Conservation (phyloP, 2,888 invertebrate genomes). For the Cheilosia vulpina region DNA sequence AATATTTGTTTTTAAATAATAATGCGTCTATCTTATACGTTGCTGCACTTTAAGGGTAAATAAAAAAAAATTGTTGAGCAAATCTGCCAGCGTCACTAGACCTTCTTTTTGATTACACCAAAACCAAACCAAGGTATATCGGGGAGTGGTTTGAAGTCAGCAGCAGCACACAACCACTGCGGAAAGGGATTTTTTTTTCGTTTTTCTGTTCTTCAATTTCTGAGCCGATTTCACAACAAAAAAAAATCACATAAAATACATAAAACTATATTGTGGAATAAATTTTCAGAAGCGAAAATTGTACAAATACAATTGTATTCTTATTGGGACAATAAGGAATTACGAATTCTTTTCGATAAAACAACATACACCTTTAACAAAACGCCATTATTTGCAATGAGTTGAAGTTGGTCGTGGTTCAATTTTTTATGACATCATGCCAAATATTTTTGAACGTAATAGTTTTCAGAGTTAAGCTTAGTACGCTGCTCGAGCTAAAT, state of each 20-base stretch:
- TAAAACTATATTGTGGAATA: not conserved
- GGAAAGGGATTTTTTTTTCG: conserved; percentile 12
- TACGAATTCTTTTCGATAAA: conserved; percentile 19
- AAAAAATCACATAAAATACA: conserved; percentile 36
- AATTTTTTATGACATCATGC: conserved; percentile 21
- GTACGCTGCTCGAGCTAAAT: no score
- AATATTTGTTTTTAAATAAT: not conserved
- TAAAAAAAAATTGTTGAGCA: conserved; percentile 25
- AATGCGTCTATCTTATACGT: conserved; percentile 4
- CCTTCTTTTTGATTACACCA: conserved; percentile 28
- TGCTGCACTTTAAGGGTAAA: conserved; percentile 32
- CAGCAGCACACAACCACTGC: conserved; percentile 46
- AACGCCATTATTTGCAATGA: conserved; percentile 56
- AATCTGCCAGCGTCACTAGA: conserved; percentile 60
- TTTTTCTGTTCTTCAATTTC: not conserved
- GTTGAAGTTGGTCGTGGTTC: conserved; percentile 35
- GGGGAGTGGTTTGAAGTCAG: conserved; percentile 44
- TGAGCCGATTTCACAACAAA: conserved; percentile 2
- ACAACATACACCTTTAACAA: conserved; percentile 39
- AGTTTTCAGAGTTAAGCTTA: not conserved
- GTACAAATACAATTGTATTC: conserved; percentile 22
- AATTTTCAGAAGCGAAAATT: conserved; percentile 18
- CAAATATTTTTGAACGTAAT: not conserved
- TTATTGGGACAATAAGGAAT: conserved; percentile 22
- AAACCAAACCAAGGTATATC: conserved; percentile 15